Evolutionary conservation across 2,888 invertebrate species (phyloP).

Genomic region (Yponomeuta evonymella): DNA sequence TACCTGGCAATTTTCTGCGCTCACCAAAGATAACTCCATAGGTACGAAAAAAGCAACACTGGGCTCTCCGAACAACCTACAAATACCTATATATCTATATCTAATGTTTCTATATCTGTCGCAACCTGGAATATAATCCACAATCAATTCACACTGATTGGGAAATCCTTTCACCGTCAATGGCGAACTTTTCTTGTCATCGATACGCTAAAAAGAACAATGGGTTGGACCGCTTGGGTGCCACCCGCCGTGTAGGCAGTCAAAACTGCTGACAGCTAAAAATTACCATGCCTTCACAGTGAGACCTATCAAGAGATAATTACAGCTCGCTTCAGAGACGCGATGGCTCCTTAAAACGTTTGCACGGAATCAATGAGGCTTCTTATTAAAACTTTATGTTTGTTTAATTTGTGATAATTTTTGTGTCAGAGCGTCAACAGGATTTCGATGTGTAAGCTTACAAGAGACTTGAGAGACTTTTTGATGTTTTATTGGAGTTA

Average conservation of each 20-base stretch:
- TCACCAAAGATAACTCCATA: no score
- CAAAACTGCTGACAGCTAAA: constrained; percentile 53
- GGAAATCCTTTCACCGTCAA: no score
- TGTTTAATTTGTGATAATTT: constrained; percentile 25
- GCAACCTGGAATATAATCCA: no score
- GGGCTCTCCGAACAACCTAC: no score
- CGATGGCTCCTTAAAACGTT: constrained; percentile 32
- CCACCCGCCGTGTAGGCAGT: constrained; percentile 23
- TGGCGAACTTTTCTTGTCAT: background rate
- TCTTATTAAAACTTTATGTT: constrained; percentile 28
- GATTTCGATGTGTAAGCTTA: background rate
- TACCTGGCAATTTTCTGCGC: no score
- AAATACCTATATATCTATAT: no score
- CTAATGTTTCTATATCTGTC: no score
- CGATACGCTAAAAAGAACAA: background rate
- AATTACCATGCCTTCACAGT: constrained; percentile 41
- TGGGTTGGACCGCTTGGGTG: constrained; percentile 5
- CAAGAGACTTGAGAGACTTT: background rate
- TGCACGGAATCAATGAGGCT: constrained; percentile 46
- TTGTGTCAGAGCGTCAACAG: background rate
- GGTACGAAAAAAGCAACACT: no score
- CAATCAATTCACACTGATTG: no score
- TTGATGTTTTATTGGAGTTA: background rate
- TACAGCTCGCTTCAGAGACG: constrained; percentile 39
- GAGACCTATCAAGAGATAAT: constrained; percentile 51